Conservation (phyloP, 2,888 invertebrate species). For the Amphipyra berbera region DNA sequence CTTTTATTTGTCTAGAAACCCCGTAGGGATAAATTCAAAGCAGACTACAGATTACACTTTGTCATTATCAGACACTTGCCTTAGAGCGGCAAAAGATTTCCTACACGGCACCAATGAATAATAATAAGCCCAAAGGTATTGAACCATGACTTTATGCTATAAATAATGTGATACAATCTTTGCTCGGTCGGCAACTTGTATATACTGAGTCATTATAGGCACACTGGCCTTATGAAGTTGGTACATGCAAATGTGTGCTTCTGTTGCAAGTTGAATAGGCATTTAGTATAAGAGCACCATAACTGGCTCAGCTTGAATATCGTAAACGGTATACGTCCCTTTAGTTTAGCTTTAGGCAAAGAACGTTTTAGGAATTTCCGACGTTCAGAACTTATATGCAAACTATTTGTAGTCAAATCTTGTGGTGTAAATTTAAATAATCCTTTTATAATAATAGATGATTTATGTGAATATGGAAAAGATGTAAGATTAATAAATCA, state of each 20-base stretch:
- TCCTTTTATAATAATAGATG: conserved; percentile 24
- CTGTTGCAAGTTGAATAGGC: conserved; percentile 69
- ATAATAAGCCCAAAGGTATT: conserved; percentile 78
- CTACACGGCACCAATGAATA: conserved; percentile 75
- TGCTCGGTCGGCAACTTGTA: conserved; percentile 63
- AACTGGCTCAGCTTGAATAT: conserved; percentile 50
- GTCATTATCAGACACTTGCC: conserved; percentile 59
- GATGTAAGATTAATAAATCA: conserved; percentile 21
- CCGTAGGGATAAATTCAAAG: conserved; percentile 38
- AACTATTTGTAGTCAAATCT: conserved; percentile 14
- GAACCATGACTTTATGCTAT: conserved; percentile 80
- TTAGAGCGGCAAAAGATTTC: conserved; percentile 64
- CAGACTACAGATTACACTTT: conserved; percentile 54
- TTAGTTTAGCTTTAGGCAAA: conserved; percentile 15
- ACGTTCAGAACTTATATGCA: conserved; percentile 16
- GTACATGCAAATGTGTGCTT: conserved; percentile 70
- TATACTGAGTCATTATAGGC: conserved; percentile 61
- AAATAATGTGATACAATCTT: conserved; percentile 81
- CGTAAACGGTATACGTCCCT: conserved; percentile 34
- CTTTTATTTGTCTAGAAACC: conserved; percentile 32
- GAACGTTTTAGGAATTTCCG: conserved; percentile 25
- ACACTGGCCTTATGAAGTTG: conserved; percentile 55
- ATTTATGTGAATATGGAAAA: conserved; percentile 27
- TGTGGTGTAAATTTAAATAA: conserved; percentile 26
- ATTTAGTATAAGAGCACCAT: conserved; percentile 68